Conservation (phyloP, 2,888 invertebrate genomes). For the Eremobia ochroleuca region DNA sequence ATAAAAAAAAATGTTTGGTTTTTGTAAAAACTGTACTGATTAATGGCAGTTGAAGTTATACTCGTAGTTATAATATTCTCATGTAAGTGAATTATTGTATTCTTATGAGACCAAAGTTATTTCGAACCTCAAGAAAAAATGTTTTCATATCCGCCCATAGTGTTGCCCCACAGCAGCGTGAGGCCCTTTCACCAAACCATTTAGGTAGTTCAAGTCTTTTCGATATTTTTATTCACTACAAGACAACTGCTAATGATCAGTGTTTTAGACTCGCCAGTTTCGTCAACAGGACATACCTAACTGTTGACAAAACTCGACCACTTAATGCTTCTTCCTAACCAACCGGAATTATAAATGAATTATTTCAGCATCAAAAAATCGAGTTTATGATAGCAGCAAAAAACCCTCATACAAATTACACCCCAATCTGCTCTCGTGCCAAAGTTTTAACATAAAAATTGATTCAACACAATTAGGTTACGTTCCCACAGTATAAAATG, state of each 20-base stretch:
- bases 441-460: slow-evolving; percentile 59
- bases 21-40: too few relatives aligned
- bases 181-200: not conserved
- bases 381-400: not conserved
- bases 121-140: not conserved
- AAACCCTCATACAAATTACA: slow-evolving; percentile 6
- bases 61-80: not conserved
- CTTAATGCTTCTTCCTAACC: not conserved
- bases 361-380: not conserved
- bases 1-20: too few relatives aligned
- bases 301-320: not conserved
- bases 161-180: too few relatives aligned
- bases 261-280: not conserved
- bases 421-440: slow-evolving; percentile 1
- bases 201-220: too few relatives aligned
- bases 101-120: not conserved
- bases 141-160: too few relatives aligned
- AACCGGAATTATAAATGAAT: not conserved
- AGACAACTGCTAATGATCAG: too few relatives aligned
- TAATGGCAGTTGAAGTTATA: too few relatives aligned
- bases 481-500: slow-evolving; percentile 71
- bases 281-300: not conserved
- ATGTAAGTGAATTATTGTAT: not conserved
- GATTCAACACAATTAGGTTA: slow-evolving; percentile 70
- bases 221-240: not conserved